Conservation (phyloP, 2,113 vertebrate genomes). For the Erythrolamprus reginae region DNA sequence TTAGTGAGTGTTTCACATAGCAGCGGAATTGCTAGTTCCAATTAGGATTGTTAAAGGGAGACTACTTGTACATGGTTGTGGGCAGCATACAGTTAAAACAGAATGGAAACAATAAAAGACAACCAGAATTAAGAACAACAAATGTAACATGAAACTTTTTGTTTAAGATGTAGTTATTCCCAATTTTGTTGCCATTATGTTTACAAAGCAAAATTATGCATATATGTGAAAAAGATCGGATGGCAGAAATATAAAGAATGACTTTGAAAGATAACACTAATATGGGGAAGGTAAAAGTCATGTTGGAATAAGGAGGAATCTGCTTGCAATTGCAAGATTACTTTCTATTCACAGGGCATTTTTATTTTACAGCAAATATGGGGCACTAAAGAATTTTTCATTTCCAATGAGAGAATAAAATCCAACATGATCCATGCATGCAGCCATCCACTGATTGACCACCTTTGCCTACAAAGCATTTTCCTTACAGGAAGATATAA, state of each 20-base stretch:
- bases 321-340: neutral
- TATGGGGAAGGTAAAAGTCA: neutral
- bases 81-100: no score
- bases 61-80: no score
- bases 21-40: no score
- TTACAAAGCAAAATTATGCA: no score
- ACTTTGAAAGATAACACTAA: neutral
- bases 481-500: neutral
- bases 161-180: no score
- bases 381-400: neutral
- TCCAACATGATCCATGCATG: neutral
- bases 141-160: no score
- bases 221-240: no score
- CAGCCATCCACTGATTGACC: neutral
- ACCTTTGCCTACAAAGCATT: neutral
- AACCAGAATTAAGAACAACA: no score
- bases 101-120: no score
- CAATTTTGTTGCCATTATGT: no score
- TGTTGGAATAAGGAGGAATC: neutral
- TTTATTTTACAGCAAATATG: neutral
- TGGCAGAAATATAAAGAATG: neutral
- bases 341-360: neutral
- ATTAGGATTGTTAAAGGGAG: no score
- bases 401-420: neutral
- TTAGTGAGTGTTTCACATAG: no score